Conservation (phyloP, 2,113 vertebrate species). For the Bubo blakistoni region DNA sequence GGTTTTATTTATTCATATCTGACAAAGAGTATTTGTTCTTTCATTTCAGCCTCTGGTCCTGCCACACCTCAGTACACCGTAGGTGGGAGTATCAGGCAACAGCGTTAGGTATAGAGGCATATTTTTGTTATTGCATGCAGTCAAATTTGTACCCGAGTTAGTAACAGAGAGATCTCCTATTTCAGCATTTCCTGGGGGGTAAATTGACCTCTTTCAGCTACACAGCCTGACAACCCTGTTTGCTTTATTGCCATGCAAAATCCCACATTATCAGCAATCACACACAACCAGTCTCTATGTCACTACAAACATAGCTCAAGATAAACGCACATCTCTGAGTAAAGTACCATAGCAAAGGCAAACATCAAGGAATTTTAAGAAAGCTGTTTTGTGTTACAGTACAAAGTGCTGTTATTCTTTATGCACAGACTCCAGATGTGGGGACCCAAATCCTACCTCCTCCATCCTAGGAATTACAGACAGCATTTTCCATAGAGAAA, state of each 20-base stretch:
- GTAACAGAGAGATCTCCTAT: background rate
- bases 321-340: background rate
- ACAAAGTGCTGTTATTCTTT: background rate
- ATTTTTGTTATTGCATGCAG: background rate
- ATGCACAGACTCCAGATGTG: background rate
- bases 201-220: background rate
- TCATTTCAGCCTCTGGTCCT: background rate
- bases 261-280: background rate
- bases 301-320: background rate
- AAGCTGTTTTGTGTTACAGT: background rate
- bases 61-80: background rate
- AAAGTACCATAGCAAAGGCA: background rate
- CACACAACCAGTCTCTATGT: background rate
- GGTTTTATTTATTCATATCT: background rate
- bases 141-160: background rate
- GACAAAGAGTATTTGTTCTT: background rate
- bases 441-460: background rate
- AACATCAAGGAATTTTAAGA: background rate
- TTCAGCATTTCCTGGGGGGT: background rate
- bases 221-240: background rate
- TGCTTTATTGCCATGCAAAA: background rate
- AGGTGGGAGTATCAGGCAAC: background rate
- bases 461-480: background rate
- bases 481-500: background rate
- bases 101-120: background rate